Conservation (phyloP, 2,797 vertebrate genomes). For the Sitta carolinensis region DNA sequence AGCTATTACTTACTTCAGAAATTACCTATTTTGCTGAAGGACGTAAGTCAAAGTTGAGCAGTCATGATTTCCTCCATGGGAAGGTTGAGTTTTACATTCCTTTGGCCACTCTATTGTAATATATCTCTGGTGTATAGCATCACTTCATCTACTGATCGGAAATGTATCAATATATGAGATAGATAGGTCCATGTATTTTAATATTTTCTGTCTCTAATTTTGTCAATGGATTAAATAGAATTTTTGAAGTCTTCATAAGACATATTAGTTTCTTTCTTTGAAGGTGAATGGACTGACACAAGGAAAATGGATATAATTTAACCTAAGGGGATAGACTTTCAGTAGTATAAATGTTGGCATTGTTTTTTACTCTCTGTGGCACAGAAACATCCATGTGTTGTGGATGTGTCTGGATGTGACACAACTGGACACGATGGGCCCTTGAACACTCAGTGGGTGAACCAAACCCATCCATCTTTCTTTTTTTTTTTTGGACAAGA, state of each 20-base stretch:
- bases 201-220: not conserved
- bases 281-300: not conserved
- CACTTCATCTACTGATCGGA: not conserved
- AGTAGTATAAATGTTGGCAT: not conserved
- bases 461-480: not conserved
- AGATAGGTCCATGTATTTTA: not conserved
- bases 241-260: not conserved
- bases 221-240: not conserved
- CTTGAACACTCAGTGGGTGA: not conserved
- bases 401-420: not conserved
- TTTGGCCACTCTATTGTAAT: not conserved
- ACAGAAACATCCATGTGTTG: not conserved
- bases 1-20: not conserved
- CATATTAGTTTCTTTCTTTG: not conserved
- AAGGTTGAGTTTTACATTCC: not conserved
- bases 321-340: not conserved
- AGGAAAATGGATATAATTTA: not conserved
- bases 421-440: not conserved
- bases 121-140: not conserved
- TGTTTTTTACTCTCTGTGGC: not conserved
- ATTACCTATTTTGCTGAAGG: not conserved
- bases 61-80: not conserved
- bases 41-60: not conserved
- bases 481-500: not conserved
- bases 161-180: not conserved